phyloP scores from a whole-genome alignment of 2,888 invertebrate genomes.

The Cryptus viduatorius region DNA sequence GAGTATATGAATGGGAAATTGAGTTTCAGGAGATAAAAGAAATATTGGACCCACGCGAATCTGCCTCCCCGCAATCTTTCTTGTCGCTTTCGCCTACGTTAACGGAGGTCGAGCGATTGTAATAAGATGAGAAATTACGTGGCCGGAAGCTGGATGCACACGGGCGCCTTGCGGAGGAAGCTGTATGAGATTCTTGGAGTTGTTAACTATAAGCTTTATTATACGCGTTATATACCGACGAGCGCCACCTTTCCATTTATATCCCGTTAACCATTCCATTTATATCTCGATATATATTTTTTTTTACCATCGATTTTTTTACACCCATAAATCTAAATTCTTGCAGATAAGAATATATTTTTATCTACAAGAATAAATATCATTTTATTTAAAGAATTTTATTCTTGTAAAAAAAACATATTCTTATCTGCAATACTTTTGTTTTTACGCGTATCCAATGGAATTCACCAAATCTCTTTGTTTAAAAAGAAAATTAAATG shows the following conservation, averaged over 20 bases:
- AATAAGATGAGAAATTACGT: conserved; percentile 57
- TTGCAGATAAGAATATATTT: too few species aligned
- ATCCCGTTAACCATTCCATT: background rate
- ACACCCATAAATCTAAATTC: too few species aligned
- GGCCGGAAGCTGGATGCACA: conserved; percentile 53
- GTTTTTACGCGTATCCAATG: too few species aligned
- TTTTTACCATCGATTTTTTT: too few species aligned
- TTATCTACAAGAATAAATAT: too few species aligned
- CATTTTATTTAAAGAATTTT: too few species aligned
- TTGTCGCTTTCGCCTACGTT: conserved; percentile 49
- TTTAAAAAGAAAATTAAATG: too few species aligned
- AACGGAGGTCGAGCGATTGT: conserved; percentile 56
- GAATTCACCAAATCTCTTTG: too few species aligned
- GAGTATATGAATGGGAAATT: background rate
- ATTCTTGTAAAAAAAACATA: too few species aligned
- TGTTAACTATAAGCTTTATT: background rate
- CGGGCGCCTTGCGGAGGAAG: conserved; percentile 55
- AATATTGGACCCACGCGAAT: conserved; percentile 20
- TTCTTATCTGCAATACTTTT: too few species aligned
- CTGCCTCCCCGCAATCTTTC: background rate
- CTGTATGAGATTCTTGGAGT: conserved; percentile 46
- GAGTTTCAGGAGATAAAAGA: background rate
- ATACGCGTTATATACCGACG: background rate
- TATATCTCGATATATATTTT: background rate
- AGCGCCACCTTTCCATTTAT: background rate